Evolutionary conservation across 1,140 invertebrate genomes (phyloP), one percentile per base, ranked within the genome.

Genomic region (Mactra quadrangularis): DNA sequence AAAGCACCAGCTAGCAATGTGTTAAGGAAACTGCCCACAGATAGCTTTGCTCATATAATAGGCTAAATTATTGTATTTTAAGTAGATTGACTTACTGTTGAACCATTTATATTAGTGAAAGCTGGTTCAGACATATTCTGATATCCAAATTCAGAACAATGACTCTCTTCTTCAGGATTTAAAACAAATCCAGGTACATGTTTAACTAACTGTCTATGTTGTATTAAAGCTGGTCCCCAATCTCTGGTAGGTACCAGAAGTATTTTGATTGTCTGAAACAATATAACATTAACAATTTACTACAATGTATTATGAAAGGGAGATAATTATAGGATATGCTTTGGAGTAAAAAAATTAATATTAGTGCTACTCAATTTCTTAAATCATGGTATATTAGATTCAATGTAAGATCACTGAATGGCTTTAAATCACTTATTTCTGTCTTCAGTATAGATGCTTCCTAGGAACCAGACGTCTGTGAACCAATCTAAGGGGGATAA

Each of bases 181-280:
- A 86, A 75, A 4, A 86, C 86, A 50, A 89, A 92, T 3, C 87
- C 89, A 4, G 86, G 83, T 6, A 90, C 89, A 66, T 92, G 90
- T 41, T 84, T 68, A 6, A 92, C 84, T 29, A 92, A 74, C 64
- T 86, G 59, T 52, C 90, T 75, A 72, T 89, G 86, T 38, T 88
- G 86, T 19, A 81, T 72, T 31, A 90, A 66, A 11, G 90, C 87
- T 25, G 89, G 89, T 0, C 89, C 88, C 89, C 89, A 90, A 59
- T 87, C 78, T 13, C 74, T 71, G 17, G 87, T 74, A 15, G 89
- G 89, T 19, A 82, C 68, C 29, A 86, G 66, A 33, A 90, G 74
- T 11, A 88, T 41, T 11, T 77, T 62, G 13, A 87, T 45, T 83
- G 83, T 89, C 89, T 90, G 83, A 27, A 19, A 66, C 22, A 72